Evolutionary conservation across 2,888 invertebrate genomes (phyloP), one percentile per base, ranked within the genome.

Genomic region (Erebia epiphron): DNA sequence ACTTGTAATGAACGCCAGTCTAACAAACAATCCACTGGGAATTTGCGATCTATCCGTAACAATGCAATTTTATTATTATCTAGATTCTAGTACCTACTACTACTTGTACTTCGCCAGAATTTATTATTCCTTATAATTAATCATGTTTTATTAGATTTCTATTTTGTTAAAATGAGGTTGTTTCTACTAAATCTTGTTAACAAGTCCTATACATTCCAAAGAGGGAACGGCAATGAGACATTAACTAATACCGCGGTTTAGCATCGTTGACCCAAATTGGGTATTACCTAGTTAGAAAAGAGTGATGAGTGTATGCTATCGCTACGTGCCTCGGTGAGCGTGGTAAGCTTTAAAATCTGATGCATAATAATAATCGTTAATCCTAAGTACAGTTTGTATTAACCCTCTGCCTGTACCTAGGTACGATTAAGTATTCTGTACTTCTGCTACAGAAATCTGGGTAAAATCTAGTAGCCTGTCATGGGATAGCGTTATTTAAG

Each of bases 1-100:
- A 83, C 80, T 80, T 76, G 80, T 79, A 78, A 82, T 80, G 81
- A 80, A 79, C 79, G 79, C 79, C 78, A 78, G 80, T 77, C 80
- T 79, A 79, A 80, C 81, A 79, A 77, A 79, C 82, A 80, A 80
- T 78, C 79, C 76, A 74, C 78, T 70, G 80, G 75, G 75, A 79
- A 79, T 77, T 66, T 56, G 66, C 66, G 43, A 66, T 66, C 66
- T 66, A 57, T 66, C 54, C 66, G 26, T 4, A 43, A 18, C 56
- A 66, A 66, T 66, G 56, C 56, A 66, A 66, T 57, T 35, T 35
- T 54, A 54, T 62, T 41, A 16, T 13, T 57, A 57, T 26, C 56
- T n/a, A n/a, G n/a, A n/a, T n/a, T n/a, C n/a, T 50, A 50, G 50
- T 50, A 50, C 10, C 54, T 54, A 54, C 13, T 46, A n/a, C 13